Percentiles rank a stretch among this genome's conserved stretches.
These are phyloP conservation scores for Canis aureus DNA, from an alignment of 2,113 vertebrate species.

Conservation along the genomic window DNA sequence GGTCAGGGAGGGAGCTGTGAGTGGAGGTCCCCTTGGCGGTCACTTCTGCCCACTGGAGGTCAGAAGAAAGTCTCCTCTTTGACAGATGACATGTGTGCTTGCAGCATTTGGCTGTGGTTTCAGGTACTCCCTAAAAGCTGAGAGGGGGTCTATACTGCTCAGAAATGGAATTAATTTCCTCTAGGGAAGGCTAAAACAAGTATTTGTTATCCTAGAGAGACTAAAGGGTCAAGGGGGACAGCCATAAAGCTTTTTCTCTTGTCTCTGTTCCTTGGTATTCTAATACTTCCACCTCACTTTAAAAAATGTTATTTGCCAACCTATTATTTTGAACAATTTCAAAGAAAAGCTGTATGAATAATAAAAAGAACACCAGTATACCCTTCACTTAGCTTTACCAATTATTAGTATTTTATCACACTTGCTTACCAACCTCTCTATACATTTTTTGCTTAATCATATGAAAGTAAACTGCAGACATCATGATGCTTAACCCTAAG, in stretches of 20 bases:
- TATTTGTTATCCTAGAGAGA: neutral
- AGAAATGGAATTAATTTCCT: neutral
- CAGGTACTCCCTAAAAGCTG: neutral
- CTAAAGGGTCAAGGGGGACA: neutral
- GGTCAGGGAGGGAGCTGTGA: neutral
- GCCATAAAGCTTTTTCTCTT: conserved; percentile 43
- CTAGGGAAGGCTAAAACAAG: neutral
- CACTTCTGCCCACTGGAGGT: neutral
- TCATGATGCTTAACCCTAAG: neutral
- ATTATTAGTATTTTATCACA: neutral
- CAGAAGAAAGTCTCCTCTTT: neutral
- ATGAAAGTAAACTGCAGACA: neutral
- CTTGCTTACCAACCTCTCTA: neutral
- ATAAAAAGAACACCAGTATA: neutral
- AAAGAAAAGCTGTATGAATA: conserved; percentile 4
- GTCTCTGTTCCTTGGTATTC: neutral
- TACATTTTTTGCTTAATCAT: neutral
- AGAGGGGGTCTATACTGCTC: neutral
- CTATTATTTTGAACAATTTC: conserved; percentile 10
- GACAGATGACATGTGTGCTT: neutral
- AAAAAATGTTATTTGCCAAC: neutral
- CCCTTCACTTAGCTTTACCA: neutral
- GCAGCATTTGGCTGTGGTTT: neutral
- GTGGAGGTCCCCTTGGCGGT: neutral
- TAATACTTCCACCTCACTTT: conserved; percentile 22